Conservation (phyloP, 2,113 vertebrate species). For the Copsychus sechellarum region DNA sequence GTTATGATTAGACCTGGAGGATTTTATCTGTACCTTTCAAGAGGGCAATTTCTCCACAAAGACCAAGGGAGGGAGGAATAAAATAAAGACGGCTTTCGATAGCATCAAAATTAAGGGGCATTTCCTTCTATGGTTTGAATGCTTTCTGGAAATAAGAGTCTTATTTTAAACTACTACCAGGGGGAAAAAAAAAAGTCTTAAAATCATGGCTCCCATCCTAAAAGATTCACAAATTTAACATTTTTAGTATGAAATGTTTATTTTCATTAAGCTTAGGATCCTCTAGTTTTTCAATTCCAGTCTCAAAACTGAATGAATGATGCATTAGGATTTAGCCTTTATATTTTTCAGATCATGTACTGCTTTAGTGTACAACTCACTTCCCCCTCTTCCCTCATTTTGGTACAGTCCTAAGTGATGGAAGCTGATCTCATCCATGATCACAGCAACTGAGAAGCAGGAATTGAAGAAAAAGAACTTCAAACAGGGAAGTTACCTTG, state of each 20-base stretch:
- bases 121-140: neutral
- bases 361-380: too few relatives aligned
- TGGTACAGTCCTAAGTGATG: neutral
- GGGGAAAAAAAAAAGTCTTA: neutral
- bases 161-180: neutral
- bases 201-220: neutral
- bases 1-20: neutral
- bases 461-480: neutral
- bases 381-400: neutral
- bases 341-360: too few relatives aligned
- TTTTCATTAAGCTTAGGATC: neutral
- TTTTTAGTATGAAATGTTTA: neutral
- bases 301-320: neutral
- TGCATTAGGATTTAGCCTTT: too few relatives aligned
- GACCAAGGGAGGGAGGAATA: neutral
- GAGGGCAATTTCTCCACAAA: neutral
- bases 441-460: rapidly evolving
- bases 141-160: neutral
- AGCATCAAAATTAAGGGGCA: neutral
- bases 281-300: neutral
- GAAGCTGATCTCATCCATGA: neutral
- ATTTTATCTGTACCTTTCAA: neutral
- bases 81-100: neutral
- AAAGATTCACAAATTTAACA: neutral
- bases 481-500: neutral